Base-by-base conservation (phyloP, 2,888 invertebrate genomes). In the Xylophagus ater region DNA sequence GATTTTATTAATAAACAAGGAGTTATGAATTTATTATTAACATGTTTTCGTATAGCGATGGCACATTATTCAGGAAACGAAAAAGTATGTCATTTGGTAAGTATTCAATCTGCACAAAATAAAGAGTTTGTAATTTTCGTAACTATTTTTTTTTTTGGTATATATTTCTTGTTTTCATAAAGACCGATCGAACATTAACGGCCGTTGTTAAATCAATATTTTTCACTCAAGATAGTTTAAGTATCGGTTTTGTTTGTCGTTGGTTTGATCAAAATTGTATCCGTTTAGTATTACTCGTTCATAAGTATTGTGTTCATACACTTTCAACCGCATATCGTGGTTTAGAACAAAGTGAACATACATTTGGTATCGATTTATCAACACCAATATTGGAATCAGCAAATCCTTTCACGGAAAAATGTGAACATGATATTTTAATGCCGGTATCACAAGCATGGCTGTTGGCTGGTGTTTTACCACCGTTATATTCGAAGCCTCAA, bases 191-290 rank as follows among this genome's bases (percentile, higher is more conserved):
- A 49, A 83, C 84, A 2, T 65, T 87, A 35, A 67, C 75, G 33
- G 73, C 84, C 2, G 81, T 86, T 23, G 74, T 81, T 35, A 74
- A 76, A 50, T 81, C 86, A 13, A 87, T 87, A 57, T 88, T 86
- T 66, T 83, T 86, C 59, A 76, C 77, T 19, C 84, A 85, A 60
- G 74, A 76, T 43, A 69, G 70, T 33, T 72, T 88, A 48, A 83
- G 83, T 35, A 68, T 77, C 15, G 79, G 79, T 42, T 88, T 76
- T 57, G 78, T 87, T 42, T 75, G 78, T 36, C 83, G 86, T 57
- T 89, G 88, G 88, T 69, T 88, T 17, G 75, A 76, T 52, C 75
- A 79, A 46, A 79, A 89, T 65, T 78, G 82, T 43, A 83, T 82
- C 26, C 69, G 86, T 29, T 68, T 87, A 28, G 71, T 88, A 28